Evolutionary conservation across 2,113 vertebrate genomes (phyloP).

Genomic region (Cyanoliseus patagonus): DNA sequence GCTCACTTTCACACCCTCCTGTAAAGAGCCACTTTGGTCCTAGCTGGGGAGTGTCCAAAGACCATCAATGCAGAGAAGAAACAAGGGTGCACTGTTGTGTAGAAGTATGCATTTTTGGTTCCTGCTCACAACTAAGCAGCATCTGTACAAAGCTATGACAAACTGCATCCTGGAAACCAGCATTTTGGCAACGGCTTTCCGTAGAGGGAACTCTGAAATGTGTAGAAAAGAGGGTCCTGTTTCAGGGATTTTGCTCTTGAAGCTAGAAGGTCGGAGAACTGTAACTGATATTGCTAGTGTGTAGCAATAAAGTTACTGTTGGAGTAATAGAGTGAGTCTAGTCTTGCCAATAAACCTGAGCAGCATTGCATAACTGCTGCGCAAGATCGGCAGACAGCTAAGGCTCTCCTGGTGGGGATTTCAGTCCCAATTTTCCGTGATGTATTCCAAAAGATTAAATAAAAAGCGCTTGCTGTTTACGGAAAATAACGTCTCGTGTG

Average conservation of each 20-base stretch:
- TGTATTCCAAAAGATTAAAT: background rate
- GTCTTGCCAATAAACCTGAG: background rate
- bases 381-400: rapidly evolving
- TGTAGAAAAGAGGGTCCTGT: background rate
- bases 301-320: background rate
- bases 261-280: background rate
- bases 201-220: background rate
- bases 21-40: background rate
- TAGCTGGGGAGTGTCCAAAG: background rate
- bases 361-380: rapidly evolving
- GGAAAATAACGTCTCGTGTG: background rate
- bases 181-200: background rate
- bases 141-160: background rate
- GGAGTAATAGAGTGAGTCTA: background rate
- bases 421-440: background rate
- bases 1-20: background rate
- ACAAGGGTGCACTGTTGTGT: background rate
- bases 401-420: background rate
- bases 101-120: background rate
- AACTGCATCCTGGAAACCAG: background rate
- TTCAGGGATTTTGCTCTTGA: background rate
- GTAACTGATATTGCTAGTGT: background rate
- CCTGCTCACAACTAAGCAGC: background rate
- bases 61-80: background rate
- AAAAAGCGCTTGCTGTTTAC: background rate